Evolutionary conservation across 2,797 vertebrate genomes (phyloP), one percentile per base, ranked within the genome.

Genomic region (Rallus crepitans): DNA sequence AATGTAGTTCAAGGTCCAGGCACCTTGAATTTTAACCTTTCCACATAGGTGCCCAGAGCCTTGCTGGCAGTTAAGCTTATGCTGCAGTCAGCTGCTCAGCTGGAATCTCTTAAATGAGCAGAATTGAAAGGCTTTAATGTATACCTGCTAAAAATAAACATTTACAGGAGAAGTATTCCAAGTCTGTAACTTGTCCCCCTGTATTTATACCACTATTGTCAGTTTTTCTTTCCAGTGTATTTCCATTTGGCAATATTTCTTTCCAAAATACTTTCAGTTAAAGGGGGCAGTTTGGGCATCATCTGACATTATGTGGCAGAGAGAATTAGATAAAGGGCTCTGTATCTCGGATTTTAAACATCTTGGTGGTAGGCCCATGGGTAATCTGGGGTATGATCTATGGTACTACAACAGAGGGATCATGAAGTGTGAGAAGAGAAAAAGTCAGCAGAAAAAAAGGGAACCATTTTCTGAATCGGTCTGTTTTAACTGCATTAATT

Each of bases 71-170:
- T 35, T 71, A 60, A 81, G 11, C 20, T 81, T 5, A 0, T 68
- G 59, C 40, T 69, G 16, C 45, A 82, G 50, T 87, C 77, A 75
- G 59, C 6, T 11, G 56, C 59, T 90, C 64, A 89, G 40, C 45
- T 73, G 68, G 56, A 39, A 73, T 56, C 75, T 93, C 87, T 96
- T 69, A 92, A 76, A 76, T 48, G 50, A 82, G 89, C 42, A 13
- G 24, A 57, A 64, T 5, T 85, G 83, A 70, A 90, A 87, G 31
- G 31, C n/a, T 87, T 42, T 23, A 42, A 66, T 39, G 57, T 30
- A 83, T 5, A 53, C 5, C 31, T 61, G 21, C 52, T 82, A 77
- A 85, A 93, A 93, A 78, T 37, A 79, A 77, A 48, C 42, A 52
- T 48, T 89, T 75, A 53, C 11, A 77, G 53, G 11, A 31, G 71